Evolutionary conservation across 2,113 vertebrate genomes (phyloP), one percentile per base, ranked within the genome.

Genomic region (Ellobius talpinus): DNA sequence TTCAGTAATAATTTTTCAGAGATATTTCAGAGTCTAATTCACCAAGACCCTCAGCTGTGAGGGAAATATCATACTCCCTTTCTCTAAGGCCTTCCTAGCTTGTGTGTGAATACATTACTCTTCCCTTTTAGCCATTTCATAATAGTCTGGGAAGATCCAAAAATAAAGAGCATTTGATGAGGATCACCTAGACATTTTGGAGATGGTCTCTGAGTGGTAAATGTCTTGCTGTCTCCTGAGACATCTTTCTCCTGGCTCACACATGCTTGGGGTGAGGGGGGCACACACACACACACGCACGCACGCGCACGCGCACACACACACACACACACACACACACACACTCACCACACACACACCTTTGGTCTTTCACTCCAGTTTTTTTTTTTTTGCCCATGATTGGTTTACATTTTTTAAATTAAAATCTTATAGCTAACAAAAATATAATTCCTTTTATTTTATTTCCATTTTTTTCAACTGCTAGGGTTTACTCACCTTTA

Each of bases 151-250:
- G 61, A 93, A 92, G 19, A 93, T 89, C 65, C 26, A 90, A 95
- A 98, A 94, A 94, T 97, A 96, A 89, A 89, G 94, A 93, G 9
- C 70, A 85, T 90, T 97, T 94, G 93, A 95, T 90, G 94, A 97
- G 72, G 17, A 85, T 91, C 66, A 88, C 52, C 24, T 87, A 90
- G 50, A 72, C 65, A 95, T 90, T 96, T 90, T 2, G 45, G 42
- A 93, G 94, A n/a, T 79, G 11, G 3, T 70, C 86, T 87, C 33
- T 58, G 63, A 42, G 0, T 82, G n/a, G 3, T 85, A 47, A 61
- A 58, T 39, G 10, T 33, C 88, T 90, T 29, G 9, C 45, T 52
- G 45, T 63, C 52, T 96, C 73, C 65, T 66, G 5, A 58, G 65
- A 89, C 5, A 33, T 47, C 12, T 50, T 78, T 79, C 93, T 84